Conservation (phyloP, 2,797 vertebrate species). For the Enteromius anoplus region DNA sequence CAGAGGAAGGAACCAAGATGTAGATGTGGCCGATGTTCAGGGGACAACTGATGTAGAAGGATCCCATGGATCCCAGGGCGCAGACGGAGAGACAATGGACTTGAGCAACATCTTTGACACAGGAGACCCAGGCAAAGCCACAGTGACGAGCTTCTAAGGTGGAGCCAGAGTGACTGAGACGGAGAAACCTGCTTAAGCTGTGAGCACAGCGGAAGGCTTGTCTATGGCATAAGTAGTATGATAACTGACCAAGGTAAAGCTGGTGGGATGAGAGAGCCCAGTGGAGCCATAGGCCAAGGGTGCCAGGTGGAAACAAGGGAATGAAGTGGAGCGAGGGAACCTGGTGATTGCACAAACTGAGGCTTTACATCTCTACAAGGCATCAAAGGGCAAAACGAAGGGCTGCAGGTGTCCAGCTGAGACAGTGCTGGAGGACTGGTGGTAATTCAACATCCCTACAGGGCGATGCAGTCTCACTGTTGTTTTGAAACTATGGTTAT, state of each 20-base stretch:
- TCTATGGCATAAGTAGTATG: neutral
- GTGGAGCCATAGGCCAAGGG: accelerated
- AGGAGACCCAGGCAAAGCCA: neutral
- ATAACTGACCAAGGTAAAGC: neutral
- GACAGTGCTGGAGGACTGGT: neutral
- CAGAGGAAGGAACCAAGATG: neutral
- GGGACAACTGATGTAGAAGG: neutral
- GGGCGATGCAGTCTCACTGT: too few species aligned
- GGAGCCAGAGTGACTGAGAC: neutral
- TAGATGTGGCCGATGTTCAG: neutral
- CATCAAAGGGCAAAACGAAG: neutral
- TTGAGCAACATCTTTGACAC: neutral
- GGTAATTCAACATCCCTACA: too few species aligned
- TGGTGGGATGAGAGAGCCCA: neutral
- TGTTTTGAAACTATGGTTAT: too few species aligned
- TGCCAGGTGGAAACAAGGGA: neutral
- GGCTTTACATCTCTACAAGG: too few species aligned
- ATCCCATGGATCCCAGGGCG: too few species aligned
- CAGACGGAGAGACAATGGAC: neutral
- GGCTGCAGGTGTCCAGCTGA: too few species aligned
- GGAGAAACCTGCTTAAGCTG: neutral
- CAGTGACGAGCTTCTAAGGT: neutral
- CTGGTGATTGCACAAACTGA: neutral
- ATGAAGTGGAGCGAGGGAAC: neutral
- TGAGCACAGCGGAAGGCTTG: neutral